Evolutionary conservation across 1,140 invertebrate species (phyloP), one percentile per base, ranked within the genome.

Genomic region (Drosophila arizonae): DNA sequence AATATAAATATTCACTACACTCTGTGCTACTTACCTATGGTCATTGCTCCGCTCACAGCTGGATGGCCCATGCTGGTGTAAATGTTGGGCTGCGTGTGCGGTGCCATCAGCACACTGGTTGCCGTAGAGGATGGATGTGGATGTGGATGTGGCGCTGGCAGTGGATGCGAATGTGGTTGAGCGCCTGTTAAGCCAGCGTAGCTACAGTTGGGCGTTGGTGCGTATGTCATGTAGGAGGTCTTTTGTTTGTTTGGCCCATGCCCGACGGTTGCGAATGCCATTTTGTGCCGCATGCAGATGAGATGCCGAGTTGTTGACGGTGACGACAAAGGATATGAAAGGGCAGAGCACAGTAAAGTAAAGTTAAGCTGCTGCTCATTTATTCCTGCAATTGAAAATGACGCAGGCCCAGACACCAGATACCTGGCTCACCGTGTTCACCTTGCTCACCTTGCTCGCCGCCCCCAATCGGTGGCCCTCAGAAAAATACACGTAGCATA

Each of bases 151-250:
- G 8, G 33, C 6, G 1, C 6, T 36, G 33, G 33, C 6, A 11
- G 36, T 39, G 36, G 36, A 39, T 39, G 36, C 11, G 36, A 39
- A 13, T 76, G 79, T 54, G 65, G 65, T 51, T 71, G 81, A 41
- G 58, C 57, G 52, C 73, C 62, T n/a, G 65, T 45, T 54, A 84
- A 57, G 17, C 67, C 72, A 21, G 56, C 77, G 57, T 81, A 85
- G 66, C 55, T 81, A 46, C 79, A 85, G 57, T 81, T 81, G 60
- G 81, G 72, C 50, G 79, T 82, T 43, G 79, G 81, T 55, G 79
- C 81, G 75, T 86, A 82, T 65, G 79, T 82, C 77, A 86, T 82
- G 51, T 82, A 86, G 24, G 79, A 86, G 24, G 79, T 77, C 81
- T 82, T 69, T 71, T 75, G 71, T 73, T 68, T 79, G 73, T 73